Base-by-base conservation (phyloP, 2,113 vertebrate species). In the Ploceus nigricollis region DNA sequence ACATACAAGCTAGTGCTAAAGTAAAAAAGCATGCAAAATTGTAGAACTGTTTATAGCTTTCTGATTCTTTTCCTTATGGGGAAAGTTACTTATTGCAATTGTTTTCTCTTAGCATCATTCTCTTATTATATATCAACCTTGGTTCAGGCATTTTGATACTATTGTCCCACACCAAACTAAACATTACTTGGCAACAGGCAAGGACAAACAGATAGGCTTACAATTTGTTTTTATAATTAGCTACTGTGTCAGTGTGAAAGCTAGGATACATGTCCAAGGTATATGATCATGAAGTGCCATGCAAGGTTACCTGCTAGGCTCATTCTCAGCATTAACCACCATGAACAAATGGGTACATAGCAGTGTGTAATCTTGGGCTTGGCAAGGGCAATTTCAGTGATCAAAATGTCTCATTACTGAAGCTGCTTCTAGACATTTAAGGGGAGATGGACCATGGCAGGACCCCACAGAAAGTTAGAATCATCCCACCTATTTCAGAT, bases 191-290 rank as follows among this genome's bases (percentile, higher is more conserved):
- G 93, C 95, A 96, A 93, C 86, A 93, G 83, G 58, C 97, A 98
- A 98, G 97, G 97, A 92, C 97, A 98, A 97, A 97, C 83, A 96
- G 97, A 98, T 98, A 97, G 94, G 89, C 89, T 98, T 98, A 97
- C 97, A 94, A 87, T 93, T 95, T 93, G 92, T 82, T 97, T 96
- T 94, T 98, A 98, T 98, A 97, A 98, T 98, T 98, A 98, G 98
- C 95, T 95, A 88, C 96, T 95, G 71, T 96, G 97, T 98, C 97
- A 97, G 63, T 81, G 93, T 94, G 94, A 97, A 97, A 98, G 94
- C 83, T 89, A 96, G 89, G 93, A 54, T 90, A 92, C 57, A 30
- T 93, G 96, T 87, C 91, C 92, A 87, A 95, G 77, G 77, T 90
- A 94, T 65, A 85, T n/a, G 89, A 87, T 48, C 90, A 70, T 42